Evolutionary conservation across 2,888 invertebrate genomes (phyloP).

Genomic region (Patella pellucida): DNA sequence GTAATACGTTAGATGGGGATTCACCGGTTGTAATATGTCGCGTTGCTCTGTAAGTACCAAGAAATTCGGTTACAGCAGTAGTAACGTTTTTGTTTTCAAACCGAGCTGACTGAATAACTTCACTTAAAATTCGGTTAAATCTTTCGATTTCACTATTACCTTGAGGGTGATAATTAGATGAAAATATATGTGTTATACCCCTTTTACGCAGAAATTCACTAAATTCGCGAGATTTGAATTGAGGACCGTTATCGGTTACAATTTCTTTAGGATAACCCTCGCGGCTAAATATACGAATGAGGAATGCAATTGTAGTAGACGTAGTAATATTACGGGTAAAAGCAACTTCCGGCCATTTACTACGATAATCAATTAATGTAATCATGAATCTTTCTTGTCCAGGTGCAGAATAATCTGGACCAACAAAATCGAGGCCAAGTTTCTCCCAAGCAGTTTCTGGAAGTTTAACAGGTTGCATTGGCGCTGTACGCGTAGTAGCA

Average conservation of each 20-base stretch:
- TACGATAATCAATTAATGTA: slow-evolving; percentile 68
- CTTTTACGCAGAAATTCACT: slow-evolving; percentile 35
- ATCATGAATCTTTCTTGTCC: slow-evolving; percentile 48
- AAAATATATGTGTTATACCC: slow-evolving; percentile 42
- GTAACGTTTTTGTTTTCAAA: neutral
- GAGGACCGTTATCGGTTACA: slow-evolving; percentile 62
- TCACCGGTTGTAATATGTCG: neutral
- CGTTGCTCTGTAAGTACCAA: neutral
- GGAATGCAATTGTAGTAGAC: slow-evolving; percentile 32
- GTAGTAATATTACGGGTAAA: slow-evolving; percentile 32
- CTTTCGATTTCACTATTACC: slow-evolving; percentile 57
- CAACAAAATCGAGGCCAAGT: slow-evolving; percentile 70
- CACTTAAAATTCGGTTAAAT: slow-evolving; percentile 17
- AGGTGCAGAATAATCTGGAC: slow-evolving; percentile 45
- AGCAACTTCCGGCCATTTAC: slow-evolving; percentile 70
- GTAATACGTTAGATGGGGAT: neutral
- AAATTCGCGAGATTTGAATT: slow-evolving; percentile 53
- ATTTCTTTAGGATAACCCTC: slow-evolving; percentile 51
- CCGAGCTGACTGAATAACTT: neutral
- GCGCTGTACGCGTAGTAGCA: slow-evolving; percentile 37
- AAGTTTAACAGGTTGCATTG: slow-evolving; percentile 42
- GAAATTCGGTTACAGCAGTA: slow-evolving; percentile 1
- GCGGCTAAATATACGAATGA: slow-evolving; percentile 42
- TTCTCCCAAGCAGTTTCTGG: slow-evolving; percentile 59
- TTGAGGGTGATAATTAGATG: slow-evolving; percentile 47